A percentile compares a stretch with the other conserved stretches of the same genome.
phyloP scores from a whole-genome alignment of 2,113 vertebrate genomes.

The Octodon degus region DNA sequence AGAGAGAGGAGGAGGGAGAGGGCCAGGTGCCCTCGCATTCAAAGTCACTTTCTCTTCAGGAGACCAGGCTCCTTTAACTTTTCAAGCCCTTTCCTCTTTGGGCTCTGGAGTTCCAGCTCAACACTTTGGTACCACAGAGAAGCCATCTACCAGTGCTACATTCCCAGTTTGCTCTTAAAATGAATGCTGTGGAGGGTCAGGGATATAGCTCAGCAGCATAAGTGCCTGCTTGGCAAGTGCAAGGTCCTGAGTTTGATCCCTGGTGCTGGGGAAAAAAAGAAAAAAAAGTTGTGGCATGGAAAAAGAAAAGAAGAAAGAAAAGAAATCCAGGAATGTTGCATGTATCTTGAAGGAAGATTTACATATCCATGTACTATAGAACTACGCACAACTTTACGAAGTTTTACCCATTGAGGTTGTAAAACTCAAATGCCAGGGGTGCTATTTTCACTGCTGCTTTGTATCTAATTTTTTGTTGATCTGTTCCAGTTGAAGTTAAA shows the following conservation, averaged over 20 bases:
- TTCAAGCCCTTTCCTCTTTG: background rate
- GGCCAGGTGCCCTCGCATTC: background rate
- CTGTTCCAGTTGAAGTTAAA: constrained; percentile 3
- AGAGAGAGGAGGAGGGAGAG: background rate
- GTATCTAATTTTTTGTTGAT: background rate
- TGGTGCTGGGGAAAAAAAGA: background rate
- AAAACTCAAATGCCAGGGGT: background rate
- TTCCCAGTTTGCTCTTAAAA: rapidly evolving
- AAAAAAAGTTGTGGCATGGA: background rate
- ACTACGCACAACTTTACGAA: background rate
- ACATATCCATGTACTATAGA: background rate
- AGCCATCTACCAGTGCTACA: background rate
- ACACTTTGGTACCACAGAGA: background rate
- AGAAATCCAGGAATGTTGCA: too few relatives aligned
- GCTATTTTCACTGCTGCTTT: background rate
- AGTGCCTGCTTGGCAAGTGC: too few relatives aligned
- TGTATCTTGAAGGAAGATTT: background rate
- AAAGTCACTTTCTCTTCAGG: background rate
- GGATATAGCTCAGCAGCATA: too few relatives aligned
- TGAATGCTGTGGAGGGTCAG: background rate
- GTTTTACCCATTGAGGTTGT: background rate
- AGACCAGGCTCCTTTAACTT: too few relatives aligned
- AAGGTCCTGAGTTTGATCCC: too few relatives aligned
- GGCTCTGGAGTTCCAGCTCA: background rate
- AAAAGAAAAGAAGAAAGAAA: background rate